Evolutionary conservation across 2,797 vertebrate species (phyloP), one percentile per base, ranked within the genome.

Genomic region (Chaetodon trifasciatus): DNA sequence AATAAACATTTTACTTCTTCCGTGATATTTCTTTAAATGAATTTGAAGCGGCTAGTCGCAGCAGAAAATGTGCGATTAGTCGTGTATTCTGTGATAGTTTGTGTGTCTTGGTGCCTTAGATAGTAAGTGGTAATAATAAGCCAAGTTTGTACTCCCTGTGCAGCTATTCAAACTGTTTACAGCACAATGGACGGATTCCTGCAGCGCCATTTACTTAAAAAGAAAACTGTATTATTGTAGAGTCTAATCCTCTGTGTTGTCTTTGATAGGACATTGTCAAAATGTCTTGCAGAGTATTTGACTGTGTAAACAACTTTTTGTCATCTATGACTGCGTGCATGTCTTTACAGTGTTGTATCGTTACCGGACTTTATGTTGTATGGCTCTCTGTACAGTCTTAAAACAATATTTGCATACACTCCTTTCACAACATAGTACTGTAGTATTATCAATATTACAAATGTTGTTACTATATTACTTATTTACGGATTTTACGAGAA

Each of bases 81-180:
- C 6, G 23, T 57, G 10, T 70, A 10, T 37, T 52, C 42, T 50
- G 11, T 35, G 49, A 63, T n/a, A 9, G 24, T 11, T n/a, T 21
- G 6, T 68, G 35, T 72, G 40, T 19, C 28, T 37, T 17, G 32
- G 24, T 46, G 50, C n/a, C 46, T 67, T n/a, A 17, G 23, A 12
- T 24, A 24, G 58, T 11, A 8, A 24, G 23, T 52, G 15, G 21
- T 21, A 24, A 7, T 74, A 69, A 78, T 37, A 68, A 67, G 49
- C 64, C n/a, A 52, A 46, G 56, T 23, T 39, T 60, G 19, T 9
- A 44, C 23, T 49, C 37, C 37, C 63, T 9, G 7, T 56, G 17
- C 40, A 39, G 71, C 76, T 62, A 70, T 42, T 76, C 66, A 65
- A 74, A 61, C 47, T 19, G 21, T 56, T 78, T 65, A 67, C 44